A percentile compares a stretch with the other conserved stretches of the same genome.
These are phyloP conservation scores for Microplitis manilae DNA, from an alignment of 2,888 invertebrate genomes.

Conservation along the genomic window DNA sequence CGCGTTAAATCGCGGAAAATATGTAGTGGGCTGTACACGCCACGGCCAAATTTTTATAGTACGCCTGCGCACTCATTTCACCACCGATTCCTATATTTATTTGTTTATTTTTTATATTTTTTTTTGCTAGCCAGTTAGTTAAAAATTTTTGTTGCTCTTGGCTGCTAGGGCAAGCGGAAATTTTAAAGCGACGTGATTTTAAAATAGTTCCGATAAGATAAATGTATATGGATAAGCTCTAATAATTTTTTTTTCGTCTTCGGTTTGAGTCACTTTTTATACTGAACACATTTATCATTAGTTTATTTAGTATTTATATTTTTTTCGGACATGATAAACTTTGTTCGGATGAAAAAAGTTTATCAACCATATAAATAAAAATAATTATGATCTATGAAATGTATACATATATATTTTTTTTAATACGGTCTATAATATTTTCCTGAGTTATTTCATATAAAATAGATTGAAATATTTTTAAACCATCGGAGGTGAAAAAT, in stretches of 20 bases:
- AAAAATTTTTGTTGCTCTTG: not conserved
- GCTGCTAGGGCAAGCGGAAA: not conserved
- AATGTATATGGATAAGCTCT: not conserved
- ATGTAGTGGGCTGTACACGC: slow-evolving; percentile 3
- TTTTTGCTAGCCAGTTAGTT: not conserved
- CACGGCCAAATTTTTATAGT: not conserved
- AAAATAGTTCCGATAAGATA: not conserved
- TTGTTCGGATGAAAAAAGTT: too few species aligned
- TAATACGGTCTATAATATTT: not conserved
- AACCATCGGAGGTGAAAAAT: slow-evolving; percentile 4
- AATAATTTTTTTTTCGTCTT: not conserved
- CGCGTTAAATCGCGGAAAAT: slow-evolving; percentile 25
- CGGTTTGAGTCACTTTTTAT: too few species aligned
- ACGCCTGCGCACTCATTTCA: slow-evolving; percentile 31
- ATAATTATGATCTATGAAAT: too few species aligned
- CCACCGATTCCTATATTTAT: not conserved
- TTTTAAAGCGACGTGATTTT: not conserved
- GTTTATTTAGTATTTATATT: too few species aligned
- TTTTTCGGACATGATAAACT: too few species aligned
- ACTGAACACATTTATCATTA: too few species aligned
- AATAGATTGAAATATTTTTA: not conserved
- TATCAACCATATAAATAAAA: too few species aligned
- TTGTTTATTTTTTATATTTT: not conserved
- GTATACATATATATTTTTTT: too few species aligned
- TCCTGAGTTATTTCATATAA: not conserved